Conservation (phyloP, 1,140 invertebrate genomes). For the Pseudomyrmex cubaensis region DNA sequence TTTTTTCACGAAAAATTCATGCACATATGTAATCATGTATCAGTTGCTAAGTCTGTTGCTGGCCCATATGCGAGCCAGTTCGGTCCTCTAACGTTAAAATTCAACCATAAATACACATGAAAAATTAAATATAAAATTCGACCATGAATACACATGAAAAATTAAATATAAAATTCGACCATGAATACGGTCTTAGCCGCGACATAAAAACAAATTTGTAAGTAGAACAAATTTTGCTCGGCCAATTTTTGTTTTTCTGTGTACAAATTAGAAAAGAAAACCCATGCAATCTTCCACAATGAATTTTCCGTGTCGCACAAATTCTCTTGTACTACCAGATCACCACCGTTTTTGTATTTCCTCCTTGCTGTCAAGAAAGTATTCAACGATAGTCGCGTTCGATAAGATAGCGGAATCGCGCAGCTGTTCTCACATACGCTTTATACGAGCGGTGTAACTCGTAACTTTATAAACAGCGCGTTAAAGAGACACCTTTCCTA, state of each 20-base stretch:
- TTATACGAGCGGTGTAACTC: slow-evolving; percentile 5
- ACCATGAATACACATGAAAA: too few relatives aligned
- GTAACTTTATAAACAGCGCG: slow-evolving; percentile 12
- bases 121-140: too few relatives aligned
- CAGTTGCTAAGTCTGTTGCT: too few relatives aligned
- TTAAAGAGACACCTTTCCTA: slow-evolving; percentile 19
- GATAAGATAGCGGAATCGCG: slow-evolving; percentile 69
- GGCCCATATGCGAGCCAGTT: too few relatives aligned
- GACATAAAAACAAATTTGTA: background rate
- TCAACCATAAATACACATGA: too few relatives aligned
- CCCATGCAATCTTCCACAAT: background rate
- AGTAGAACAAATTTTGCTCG: background rate
- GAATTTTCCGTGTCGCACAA: background rate
- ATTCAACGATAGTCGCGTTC: slow-evolving; percentile 59
- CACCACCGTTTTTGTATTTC: slow-evolving; percentile 21
- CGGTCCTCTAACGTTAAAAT: too few relatives aligned
- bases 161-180: too few relatives aligned
- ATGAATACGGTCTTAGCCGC: background rate
- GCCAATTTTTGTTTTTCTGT: background rate
- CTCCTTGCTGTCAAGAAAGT: slow-evolving; percentile 38
- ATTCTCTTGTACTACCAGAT: slow-evolving; percentile 7
- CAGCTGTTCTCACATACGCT: slow-evolving; percentile 64
- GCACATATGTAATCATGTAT: too few relatives aligned
- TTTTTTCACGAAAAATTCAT: too few relatives aligned
- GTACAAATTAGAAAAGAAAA: background rate